Base-by-base conservation (phyloP, 2,113 vertebrate genomes). In the Aix galericulata region DNA sequence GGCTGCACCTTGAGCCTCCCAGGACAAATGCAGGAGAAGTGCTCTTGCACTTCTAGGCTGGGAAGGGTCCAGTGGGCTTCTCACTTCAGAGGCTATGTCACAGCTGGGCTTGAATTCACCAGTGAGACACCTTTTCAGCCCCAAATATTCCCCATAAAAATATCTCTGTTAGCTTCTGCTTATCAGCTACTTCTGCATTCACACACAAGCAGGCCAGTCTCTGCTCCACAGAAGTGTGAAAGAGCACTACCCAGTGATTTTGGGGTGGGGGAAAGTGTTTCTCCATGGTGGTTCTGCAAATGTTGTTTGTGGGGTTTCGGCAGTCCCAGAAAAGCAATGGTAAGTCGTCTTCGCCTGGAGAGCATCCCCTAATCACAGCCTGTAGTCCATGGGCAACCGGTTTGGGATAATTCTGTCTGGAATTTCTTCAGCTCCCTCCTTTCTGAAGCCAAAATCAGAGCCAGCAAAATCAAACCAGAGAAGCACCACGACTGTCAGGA, bases 21-120 rank as follows among this genome's bases (percentile, higher is more conserved):
- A n/a, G 72, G 56, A 58, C 22, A 74, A 86, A 56, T 0, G 0
- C 18, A n/a, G 72, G 56, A 58, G 18, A 74, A 86, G 52, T 0
- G 0, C 2, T 32, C 2, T 5, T 62, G 18, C 32, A 7, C 4
- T 4, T 48, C 11, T 73, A 68, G 55, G 38, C 4, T 58, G 38
- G 29, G 56, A 77, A 90, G 5, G 8, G 81, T 44, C 52, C 10
- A 23, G 12, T 27, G 25, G 23, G 13, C 14, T 82, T 69, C 76
- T 78, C 22, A 7, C 42, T 60, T 81, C 55, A 20, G 52, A 55
- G 17, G 17, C 31, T 69, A 29, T 53, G 56, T 71, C 63, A 48
- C 36, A 77, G 9, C 9, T 63, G 75, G 11, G 10, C 60, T 90
- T 76, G 13, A 74, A 38, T 52, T 85, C 34, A 68, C 23, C 20